Evolutionary conservation across 2,113 vertebrate genomes (phyloP).

Genomic region (Zeus faber): DNA sequence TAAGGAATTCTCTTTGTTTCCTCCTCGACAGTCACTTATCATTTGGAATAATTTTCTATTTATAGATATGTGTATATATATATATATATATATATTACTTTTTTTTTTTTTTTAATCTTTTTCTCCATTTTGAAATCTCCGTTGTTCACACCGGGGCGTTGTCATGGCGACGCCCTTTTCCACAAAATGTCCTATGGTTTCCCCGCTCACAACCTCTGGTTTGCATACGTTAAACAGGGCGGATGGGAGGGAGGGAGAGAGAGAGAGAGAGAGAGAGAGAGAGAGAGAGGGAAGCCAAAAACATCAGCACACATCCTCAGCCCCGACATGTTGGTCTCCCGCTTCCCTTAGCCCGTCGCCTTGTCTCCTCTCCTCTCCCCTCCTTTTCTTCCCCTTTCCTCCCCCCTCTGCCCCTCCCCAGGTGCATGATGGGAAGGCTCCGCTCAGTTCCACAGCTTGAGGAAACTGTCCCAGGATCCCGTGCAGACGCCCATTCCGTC

Average conservation of each 20-base stretch:
- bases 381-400: slow-evolving; percentile 10
- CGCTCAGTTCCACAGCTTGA: slow-evolving; percentile 81
- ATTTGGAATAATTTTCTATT: slow-evolving; percentile 40
- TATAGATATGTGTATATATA: too few relatives aligned
- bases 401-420: slow-evolving; percentile 4
- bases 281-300: too few relatives aligned
- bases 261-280: slow-evolving; percentile 17
- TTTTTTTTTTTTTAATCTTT: too few relatives aligned
- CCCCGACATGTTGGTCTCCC: not conserved
- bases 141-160: too few relatives aligned
- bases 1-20: slow-evolving; percentile 23
- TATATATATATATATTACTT: too few relatives aligned
- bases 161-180: too few relatives aligned
- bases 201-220: slow-evolving; percentile 22
- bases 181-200: slow-evolving; percentile 23
- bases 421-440: not conserved
- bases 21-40: slow-evolving; percentile 25
- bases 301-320: too few relatives aligned
- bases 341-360: not conserved
- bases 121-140: too few relatives aligned
- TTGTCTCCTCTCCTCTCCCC: slow-evolving; percentile 2
- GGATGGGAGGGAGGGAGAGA: slow-evolving; percentile 38
- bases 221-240: slow-evolving; percentile 35
- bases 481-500: slow-evolving; percentile 98
- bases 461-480: slow-evolving; percentile 98